Evolutionary conservation across 1,140 invertebrate genomes (phyloP).

Genomic region (Nomia melanderi): DNA sequence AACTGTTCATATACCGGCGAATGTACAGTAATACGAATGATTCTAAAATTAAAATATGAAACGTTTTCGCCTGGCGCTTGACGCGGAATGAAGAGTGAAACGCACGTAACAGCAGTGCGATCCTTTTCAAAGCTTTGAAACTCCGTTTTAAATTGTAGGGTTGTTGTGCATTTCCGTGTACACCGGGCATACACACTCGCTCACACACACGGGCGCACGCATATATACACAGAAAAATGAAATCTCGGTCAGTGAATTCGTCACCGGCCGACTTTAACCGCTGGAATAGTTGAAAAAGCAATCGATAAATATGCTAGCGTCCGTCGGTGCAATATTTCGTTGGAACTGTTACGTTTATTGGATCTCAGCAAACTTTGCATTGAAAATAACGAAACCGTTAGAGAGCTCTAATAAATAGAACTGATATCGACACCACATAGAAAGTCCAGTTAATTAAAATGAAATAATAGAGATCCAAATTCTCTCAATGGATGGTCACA

Average conservation of each 20-base stretch:
- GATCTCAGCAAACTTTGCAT: not conserved
- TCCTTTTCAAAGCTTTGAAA: not conserved
- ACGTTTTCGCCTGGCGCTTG: not conserved
- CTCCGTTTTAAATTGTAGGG: slow-evolving; percentile 8
- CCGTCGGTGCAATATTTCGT: not conserved
- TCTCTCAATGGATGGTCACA: too few relatives aligned
- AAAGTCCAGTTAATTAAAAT: too few relatives aligned
- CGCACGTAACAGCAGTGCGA: not conserved
- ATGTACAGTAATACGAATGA: too few relatives aligned
- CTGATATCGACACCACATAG: not conserved
- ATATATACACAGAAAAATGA: not conserved
- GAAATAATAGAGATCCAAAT: too few relatives aligned
- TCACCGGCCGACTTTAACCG: not conserved
- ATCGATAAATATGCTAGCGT: not conserved
- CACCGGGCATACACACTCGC: too few relatives aligned
- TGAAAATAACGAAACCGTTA: too few relatives aligned
- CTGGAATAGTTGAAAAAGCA: too few relatives aligned
- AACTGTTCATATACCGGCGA: too few relatives aligned
- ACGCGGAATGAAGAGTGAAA: not conserved
- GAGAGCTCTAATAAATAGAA: not conserved
- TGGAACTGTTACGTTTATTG: not conserved
- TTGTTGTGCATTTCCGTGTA: not conserved
- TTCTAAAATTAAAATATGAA: not conserved
- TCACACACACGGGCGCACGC: too few relatives aligned
- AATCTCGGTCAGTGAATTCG: slow-evolving; percentile 18